phyloP scores from a whole-genome alignment of 2,888 invertebrate species.

The Pristionchus entomophagus region DNA sequence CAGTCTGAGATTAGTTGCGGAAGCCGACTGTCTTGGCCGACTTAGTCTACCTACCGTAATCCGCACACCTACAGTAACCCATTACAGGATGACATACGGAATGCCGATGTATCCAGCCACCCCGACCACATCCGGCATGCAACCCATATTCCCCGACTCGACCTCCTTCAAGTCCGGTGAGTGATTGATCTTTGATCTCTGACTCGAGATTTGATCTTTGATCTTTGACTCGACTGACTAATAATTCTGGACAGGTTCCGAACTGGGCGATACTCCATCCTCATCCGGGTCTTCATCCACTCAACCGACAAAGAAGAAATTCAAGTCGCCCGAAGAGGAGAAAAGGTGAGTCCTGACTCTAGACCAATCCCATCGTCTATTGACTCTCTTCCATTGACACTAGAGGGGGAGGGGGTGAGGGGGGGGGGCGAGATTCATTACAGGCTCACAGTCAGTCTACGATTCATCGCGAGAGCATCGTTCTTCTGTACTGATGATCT shows the following conservation, averaged over 20 bases:
- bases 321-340: conserved; percentile 21
- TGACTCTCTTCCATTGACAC: neutral
- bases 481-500: conserved; percentile 26
- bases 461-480: neutral
- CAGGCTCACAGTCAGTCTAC: conserved; percentile 31
- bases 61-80: neutral
- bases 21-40: no score
- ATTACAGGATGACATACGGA: neutral
- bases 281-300: neutral
- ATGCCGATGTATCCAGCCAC: neutral
- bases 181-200: conserved; percentile 24
- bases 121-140: neutral
- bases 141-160: no score
- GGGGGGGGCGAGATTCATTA: conserved; percentile 19
- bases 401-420: conserved; percentile 26
- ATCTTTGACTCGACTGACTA: neutral
- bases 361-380: conserved; percentile 10
- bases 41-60: neutral
- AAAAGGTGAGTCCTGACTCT: conserved; percentile 23
- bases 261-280: conserved; percentile 4
- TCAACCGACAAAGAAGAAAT: neutral
- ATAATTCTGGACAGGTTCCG: neutral
- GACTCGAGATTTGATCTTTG: neutral
- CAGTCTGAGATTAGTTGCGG: no score
- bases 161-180: no score